These are phyloP conservation scores for Metallyticus violacea DNA, from an alignment of 2,888 invertebrate species.

Conservation along the genomic window DNA sequence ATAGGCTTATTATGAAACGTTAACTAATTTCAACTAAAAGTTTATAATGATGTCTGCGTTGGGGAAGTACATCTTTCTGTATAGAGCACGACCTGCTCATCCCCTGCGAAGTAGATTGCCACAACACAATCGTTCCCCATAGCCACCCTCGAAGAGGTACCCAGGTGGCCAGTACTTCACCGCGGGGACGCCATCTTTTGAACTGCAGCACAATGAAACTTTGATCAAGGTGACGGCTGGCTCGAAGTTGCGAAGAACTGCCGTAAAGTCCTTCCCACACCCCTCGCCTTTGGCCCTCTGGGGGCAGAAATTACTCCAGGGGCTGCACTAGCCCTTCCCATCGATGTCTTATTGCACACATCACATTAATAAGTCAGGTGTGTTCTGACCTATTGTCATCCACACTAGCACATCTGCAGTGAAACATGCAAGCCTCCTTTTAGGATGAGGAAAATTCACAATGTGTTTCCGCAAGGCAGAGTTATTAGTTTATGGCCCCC, in stretches of 20 bases:
- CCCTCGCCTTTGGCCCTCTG: not conserved
- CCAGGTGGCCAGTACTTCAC: not conserved
- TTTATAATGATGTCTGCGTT: too few species aligned
- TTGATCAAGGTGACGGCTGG: not conserved
- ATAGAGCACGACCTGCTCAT: too few species aligned
- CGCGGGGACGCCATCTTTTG: not conserved
- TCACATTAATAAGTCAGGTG: slow-evolving; percentile 1
- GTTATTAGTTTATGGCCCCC: too few species aligned
- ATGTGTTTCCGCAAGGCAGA: too few species aligned
- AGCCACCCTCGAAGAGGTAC: not conserved
- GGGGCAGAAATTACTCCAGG: not conserved
- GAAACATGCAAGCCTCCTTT: not conserved
- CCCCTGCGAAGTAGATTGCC: not conserved
- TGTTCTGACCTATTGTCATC: slow-evolving; percentile 4
- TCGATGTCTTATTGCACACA: not conserved
- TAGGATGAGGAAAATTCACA: too few species aligned
- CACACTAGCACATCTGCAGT: not conserved
- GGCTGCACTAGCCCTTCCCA: not conserved
- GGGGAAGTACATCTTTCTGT: too few species aligned
- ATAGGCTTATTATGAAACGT: too few species aligned
- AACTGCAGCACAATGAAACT: not conserved
- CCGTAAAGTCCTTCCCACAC: not conserved
- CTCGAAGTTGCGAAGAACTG: not conserved
- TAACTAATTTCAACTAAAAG: too few species aligned
- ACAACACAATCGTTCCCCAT: not conserved